Percentiles rank a stretch among this genome's conserved stretches.
Evolutionary conservation across 1,140 invertebrate species (phyloP).

Genomic region (Tetragonula clypearis): DNA sequence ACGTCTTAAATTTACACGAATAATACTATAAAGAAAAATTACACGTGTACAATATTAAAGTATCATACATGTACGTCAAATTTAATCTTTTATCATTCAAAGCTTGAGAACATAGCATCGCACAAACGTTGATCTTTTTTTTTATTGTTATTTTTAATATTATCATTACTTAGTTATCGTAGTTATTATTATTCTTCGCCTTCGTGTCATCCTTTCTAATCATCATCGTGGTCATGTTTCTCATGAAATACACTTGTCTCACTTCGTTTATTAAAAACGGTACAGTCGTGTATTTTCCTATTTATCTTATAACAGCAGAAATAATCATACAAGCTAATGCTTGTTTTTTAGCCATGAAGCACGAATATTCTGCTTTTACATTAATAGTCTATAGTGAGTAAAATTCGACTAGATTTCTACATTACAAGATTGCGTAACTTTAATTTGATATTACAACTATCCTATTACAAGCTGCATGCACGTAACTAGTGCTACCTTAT

Average conservation of each 20-base stretch:
- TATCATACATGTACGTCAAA: background rate
- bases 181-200: background rate
- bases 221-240: background rate
- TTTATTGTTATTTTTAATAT: background rate
- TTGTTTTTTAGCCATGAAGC: constrained; percentile 47
- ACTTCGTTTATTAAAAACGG: constrained; percentile 36
- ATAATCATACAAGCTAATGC: constrained; percentile 42
- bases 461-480: constrained; percentile 50
- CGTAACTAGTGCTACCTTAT: constrained; percentile 40
- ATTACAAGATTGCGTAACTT: constrained; percentile 47
- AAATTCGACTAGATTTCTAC: constrained; percentile 61
- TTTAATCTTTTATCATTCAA: constrained; percentile 40
- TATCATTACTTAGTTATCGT: background rate
- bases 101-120: constrained; percentile 47
- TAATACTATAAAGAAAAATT: background rate
- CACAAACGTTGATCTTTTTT: constrained; percentile 36
- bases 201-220: background rate
- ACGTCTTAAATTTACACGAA: constrained; percentile 22
- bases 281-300: background rate
- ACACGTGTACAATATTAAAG: background rate
- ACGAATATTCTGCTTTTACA: constrained; percentile 24
- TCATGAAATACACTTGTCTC: constrained; percentile 13
- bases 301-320: constrained; percentile 8
- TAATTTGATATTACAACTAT: constrained; percentile 41
- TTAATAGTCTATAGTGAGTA: constrained; percentile 44